Percentiles rank a stretch among this genome's conserved stretches.
These are phyloP conservation scores for Deroplatys truncata DNA, from an alignment of 2,888 invertebrate species.

Conservation along the genomic window DNA sequence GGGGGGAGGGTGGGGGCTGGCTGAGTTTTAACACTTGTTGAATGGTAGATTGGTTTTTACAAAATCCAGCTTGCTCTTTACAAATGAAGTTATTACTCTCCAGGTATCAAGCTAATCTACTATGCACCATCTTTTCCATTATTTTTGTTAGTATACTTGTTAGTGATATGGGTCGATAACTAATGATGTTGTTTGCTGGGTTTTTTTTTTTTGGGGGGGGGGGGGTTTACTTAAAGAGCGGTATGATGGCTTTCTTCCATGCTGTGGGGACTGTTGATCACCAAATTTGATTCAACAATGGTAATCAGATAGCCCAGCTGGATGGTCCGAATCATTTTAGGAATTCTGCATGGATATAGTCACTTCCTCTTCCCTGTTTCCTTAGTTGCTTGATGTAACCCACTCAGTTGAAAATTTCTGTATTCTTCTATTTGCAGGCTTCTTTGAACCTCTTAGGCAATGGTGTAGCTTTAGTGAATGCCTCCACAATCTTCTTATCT, in stretches of 20 bases:
- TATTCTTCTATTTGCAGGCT: too few relatives aligned
- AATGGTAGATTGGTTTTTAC: background rate
- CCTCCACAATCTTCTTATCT: too few relatives aligned
- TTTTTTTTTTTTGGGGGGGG: background rate
- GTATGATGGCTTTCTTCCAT: background rate
- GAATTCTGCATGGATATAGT: background rate
- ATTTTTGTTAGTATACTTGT: background rate
- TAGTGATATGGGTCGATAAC: background rate
- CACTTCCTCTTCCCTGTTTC: background rate
- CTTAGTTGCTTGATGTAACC: too few relatives aligned
- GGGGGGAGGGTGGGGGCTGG: too few relatives aligned
- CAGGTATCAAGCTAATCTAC: background rate
- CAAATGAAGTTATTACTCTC: background rate
- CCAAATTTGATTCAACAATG: background rate
- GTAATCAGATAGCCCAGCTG: background rate
- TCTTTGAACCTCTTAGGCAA: too few relatives aligned
- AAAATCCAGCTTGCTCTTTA: background rate
- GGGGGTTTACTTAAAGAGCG: too few relatives aligned
- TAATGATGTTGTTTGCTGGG: background rate
- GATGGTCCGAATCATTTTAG: background rate
- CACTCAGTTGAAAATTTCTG: too few relatives aligned
- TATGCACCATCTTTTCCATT: background rate
- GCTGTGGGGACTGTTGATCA: background rate
- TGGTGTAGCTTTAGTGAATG: too few relatives aligned
- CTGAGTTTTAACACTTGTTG: background rate